Evolutionary conservation across 2,113 vertebrate species (phyloP).

Genomic region (Hemiprocne comata): DNA sequence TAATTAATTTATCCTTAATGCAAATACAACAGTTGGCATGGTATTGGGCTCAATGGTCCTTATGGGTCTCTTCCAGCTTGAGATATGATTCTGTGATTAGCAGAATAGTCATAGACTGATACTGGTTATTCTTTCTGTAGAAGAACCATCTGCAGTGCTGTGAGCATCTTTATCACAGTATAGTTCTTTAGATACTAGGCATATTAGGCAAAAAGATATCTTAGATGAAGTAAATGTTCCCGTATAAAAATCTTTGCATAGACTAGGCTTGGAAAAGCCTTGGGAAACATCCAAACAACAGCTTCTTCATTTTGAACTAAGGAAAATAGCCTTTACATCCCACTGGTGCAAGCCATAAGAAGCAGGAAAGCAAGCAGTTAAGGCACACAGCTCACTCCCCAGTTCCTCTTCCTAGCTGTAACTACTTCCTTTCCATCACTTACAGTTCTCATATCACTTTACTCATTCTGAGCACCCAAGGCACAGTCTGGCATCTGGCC

Average conservation of each 20-base stretch:
- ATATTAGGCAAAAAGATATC: background rate
- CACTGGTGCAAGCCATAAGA: background rate
- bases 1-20: background rate
- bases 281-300: background rate
- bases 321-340: background rate
- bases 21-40: background rate
- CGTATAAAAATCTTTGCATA: background rate
- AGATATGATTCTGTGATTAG: background rate
- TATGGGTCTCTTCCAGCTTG: background rate
- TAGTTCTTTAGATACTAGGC: background rate
- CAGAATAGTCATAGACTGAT: background rate
- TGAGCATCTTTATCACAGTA: background rate
- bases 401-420: conserved; percentile 46
- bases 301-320: background rate
- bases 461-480: background rate
- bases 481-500: background rate
- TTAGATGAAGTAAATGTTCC: background rate
- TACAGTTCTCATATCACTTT: conserved; percentile 31
- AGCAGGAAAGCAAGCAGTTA: background rate
- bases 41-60: background rate
- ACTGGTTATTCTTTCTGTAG: background rate
- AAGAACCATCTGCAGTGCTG: background rate
- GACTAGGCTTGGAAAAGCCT: background rate
- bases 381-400: background rate
- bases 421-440: conserved; percentile 25